A percentile compares a stretch with the other conserved stretches of the same genome.
Evolutionary conservation across 2,888 invertebrate species (phyloP).

Genomic region (Habroteleia sp.): DNA sequence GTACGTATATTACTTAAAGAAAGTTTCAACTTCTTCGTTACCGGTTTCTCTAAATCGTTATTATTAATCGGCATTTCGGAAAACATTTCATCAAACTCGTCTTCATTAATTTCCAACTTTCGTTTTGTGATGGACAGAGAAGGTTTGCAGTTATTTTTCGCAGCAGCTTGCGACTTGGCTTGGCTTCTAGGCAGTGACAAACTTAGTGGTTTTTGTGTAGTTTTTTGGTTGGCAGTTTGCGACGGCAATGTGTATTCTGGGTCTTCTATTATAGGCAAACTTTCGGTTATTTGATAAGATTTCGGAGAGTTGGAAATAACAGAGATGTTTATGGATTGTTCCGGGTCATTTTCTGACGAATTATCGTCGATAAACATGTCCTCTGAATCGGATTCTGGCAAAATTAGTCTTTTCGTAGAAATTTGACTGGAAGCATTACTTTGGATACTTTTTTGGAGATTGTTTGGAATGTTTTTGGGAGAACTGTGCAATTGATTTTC

Average conservation of each 20-base stretch:
- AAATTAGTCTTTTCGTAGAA: not conserved
- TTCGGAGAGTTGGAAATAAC: not conserved
- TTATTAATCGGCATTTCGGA: not conserved
- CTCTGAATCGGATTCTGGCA: slow-evolving; percentile 63
- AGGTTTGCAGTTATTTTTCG: not conserved
- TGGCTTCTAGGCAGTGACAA: not conserved
- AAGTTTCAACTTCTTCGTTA: slow-evolving; percentile 10
- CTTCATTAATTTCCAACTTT: not conserved
- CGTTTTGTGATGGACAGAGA: slow-evolving; percentile 7
- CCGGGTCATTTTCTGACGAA: slow-evolving; percentile 4
- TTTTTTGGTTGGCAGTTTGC: not conserved
- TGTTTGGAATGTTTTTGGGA: no score
- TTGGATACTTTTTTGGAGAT: no score
- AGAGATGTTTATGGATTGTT: slow-evolving; percentile 14
- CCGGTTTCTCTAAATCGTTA: not conserved
- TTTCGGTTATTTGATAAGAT: not conserved
- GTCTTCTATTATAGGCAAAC: not conserved
- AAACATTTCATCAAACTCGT: slow-evolving; percentile 21
- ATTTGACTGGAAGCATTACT: not conserved
- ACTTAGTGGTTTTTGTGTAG: slow-evolving; percentile 1
- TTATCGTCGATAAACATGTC: slow-evolving; percentile 68
- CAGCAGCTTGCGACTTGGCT: not conserved
- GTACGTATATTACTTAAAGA: not conserved
- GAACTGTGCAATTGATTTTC: no score
- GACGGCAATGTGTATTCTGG: not conserved